phyloP scores from a whole-genome alignment of 1,140 invertebrate species.

The Neodiprion pinetum region DNA sequence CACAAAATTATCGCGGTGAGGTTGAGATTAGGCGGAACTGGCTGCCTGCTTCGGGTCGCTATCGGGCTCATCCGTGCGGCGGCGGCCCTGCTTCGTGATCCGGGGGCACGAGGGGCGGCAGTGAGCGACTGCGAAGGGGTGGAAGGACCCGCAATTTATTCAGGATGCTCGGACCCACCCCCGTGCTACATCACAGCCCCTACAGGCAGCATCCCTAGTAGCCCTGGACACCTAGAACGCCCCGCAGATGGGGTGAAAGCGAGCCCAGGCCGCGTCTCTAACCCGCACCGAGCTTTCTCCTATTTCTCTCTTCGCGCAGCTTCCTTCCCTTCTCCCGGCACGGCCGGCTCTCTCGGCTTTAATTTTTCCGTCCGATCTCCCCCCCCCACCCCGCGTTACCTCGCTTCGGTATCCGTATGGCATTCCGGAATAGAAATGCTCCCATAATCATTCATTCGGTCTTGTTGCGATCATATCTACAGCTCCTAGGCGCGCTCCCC shows the following conservation, averaged over 20 bases:
- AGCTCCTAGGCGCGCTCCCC: not conserved
- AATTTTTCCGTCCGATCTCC: no score
- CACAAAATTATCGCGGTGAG: not conserved
- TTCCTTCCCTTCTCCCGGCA: no score
- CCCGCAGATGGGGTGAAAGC: slow-evolving; percentile 12
- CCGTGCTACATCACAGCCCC: slow-evolving; percentile 11
- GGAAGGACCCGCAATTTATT: slow-evolving; percentile 25
- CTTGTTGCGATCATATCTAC: slow-evolving; percentile 9
- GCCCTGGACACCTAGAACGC: slow-evolving; percentile 8
- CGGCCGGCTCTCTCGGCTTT: no score
- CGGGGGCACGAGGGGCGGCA: slow-evolving; percentile 18
- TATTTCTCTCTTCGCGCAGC: no score
- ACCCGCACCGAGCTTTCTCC: not conserved
- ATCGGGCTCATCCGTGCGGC: not conserved
- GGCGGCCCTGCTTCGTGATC: slow-evolving; percentile 1
- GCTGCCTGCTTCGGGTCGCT: not conserved
- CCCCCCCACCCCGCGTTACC: not conserved
- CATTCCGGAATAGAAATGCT: slow-evolving; percentile 8
- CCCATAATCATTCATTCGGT: slow-evolving; percentile 11
- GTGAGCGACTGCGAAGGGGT: slow-evolving; percentile 28
- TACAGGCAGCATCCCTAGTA: not conserved
- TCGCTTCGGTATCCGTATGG: slow-evolving; percentile 9
- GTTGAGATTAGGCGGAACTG: slow-evolving; percentile 4
- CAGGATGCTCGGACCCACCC: slow-evolving; percentile 16
- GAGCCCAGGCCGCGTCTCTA: not conserved